A percentile compares a stretch with the other conserved stretches of the same genome.
phyloP scores from a whole-genome alignment of 2,113 vertebrate species.

The Copsychus sechellarum region DNA sequence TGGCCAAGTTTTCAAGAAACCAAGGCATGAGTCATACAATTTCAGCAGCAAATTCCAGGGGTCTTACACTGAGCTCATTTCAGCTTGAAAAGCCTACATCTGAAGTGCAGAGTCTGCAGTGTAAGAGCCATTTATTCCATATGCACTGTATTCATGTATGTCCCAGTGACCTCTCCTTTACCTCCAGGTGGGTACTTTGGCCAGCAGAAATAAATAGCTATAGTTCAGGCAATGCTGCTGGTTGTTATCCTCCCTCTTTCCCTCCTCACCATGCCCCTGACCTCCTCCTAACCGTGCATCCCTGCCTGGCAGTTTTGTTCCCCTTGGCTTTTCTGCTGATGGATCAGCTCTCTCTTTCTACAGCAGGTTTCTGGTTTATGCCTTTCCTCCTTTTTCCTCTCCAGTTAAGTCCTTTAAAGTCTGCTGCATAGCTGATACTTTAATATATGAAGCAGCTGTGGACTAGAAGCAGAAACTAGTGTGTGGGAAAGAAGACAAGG shows the following conservation, averaged over 20 bases:
- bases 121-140: not conserved
- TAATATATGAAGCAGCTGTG: not conserved
- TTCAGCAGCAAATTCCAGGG: not conserved
- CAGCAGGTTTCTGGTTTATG: not conserved
- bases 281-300: accelerated
- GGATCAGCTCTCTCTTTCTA: not conserved
- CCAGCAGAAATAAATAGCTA: not conserved
- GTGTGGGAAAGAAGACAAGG: not conserved
- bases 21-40: not conserved
- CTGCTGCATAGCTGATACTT: not conserved
- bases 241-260: not conserved
- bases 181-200: not conserved
- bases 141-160: not conserved
- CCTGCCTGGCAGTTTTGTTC: not conserved
- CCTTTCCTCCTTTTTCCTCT: not conserved
- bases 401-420: not conserved
- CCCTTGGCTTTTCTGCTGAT: not conserved
- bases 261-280: not conserved
- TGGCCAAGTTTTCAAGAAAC: not conserved
- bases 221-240: not conserved
- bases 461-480: not conserved
- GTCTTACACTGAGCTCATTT: not conserved
- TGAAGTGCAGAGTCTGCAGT: not conserved
- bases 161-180: not conserved
- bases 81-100: not conserved